Evolutionary conservation across 2,113 vertebrate genomes (phyloP).

Genomic region (Tetrao urogallus): DNA sequence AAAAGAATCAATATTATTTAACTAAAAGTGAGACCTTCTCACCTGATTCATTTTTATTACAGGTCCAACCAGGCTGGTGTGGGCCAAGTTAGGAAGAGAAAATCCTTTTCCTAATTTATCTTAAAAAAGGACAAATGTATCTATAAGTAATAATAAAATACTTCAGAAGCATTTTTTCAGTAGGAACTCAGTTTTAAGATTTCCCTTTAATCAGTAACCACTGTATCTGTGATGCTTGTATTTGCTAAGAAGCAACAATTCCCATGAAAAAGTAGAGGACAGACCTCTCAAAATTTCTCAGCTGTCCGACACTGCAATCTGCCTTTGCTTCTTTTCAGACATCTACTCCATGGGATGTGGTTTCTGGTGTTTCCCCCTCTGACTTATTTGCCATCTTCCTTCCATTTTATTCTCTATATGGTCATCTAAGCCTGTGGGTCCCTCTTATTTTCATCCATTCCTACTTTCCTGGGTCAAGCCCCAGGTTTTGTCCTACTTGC

Average conservation of each 20-base stretch:
- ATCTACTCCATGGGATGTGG: neutral
- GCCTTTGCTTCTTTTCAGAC: neutral
- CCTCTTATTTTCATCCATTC: neutral
- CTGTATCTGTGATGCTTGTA: neutral
- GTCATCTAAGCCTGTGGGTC: neutral
- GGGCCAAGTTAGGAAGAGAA: conserved; percentile 59
- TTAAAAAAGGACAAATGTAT: conserved; percentile 45
- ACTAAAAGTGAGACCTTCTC: conserved; percentile 8
- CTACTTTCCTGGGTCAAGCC: neutral
- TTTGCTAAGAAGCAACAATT: neutral
- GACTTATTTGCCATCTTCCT: neutral
- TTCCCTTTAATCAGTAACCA: neutral
- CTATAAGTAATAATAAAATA: neutral
- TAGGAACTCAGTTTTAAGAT: neutral
- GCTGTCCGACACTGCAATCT: neutral
- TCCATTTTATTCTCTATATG: neutral
- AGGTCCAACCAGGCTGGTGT: conserved; percentile 59
- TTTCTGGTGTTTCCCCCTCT: neutral
- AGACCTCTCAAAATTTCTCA: neutral
- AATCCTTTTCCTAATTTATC: conserved; percentile 73
- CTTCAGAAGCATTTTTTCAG: neutral
- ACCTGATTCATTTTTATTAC: conserved; percentile 71
- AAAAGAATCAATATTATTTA: neutral
- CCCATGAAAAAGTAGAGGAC: neutral
- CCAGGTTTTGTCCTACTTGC: neutral